Percentiles rank a stretch among this genome's conserved stretches.
These are phyloP conservation scores for Pseudomugil tenellus DNA, from an alignment of 2,797 vertebrate species.

Conservation along the genomic window DNA sequence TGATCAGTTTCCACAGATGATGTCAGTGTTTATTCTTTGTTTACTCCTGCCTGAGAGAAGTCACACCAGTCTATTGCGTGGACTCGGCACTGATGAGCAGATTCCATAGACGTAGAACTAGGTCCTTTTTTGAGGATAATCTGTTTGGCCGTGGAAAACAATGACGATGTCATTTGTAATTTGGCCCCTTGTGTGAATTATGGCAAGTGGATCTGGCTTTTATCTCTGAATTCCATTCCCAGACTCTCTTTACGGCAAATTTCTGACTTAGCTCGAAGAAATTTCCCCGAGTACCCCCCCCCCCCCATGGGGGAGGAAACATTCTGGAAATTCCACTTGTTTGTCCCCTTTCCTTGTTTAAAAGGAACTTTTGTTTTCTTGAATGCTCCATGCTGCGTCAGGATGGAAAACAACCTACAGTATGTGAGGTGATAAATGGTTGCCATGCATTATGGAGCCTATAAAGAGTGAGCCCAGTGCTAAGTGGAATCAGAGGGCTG, in stretches of 20 bases:
- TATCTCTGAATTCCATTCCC: conserved; percentile 58
- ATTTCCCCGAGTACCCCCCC: conserved; percentile 54
- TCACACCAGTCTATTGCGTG: conserved; percentile 67
- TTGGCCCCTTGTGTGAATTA: conserved; percentile 70
- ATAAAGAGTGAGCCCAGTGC: conserved; percentile 52
- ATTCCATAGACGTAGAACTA: conserved; percentile 37
- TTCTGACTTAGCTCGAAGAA: conserved; percentile 31
- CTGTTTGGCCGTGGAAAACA: conserved; percentile 77
- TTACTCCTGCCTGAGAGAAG: conserved; percentile 76
- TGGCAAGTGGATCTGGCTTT: conserved; percentile 57
- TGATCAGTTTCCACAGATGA: conserved; percentile 63
- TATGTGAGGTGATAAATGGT: conserved; percentile 63
- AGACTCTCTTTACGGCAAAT: conserved; percentile 34
- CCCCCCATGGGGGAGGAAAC: conserved; percentile 40
- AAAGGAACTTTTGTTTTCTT: conserved; percentile 21
- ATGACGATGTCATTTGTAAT: conserved; percentile 66
- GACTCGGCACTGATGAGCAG: conserved; percentile 56
- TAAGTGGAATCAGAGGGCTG: conserved; percentile 67
- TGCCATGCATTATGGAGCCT: conserved; percentile 58
- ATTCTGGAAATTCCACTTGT: conserved; percentile 52
- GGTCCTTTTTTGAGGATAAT: conserved; percentile 63
- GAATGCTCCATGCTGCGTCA: conserved; percentile 25
- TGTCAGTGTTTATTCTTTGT: conserved; percentile 76
- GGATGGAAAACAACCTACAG: conserved; percentile 41
- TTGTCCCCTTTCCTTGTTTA: conserved; percentile 10